A percentile compares a stretch with the other conserved stretches of the same genome.
phyloP scores from a whole-genome alignment of 2,888 invertebrate genomes.

The Trilocha varians region DNA sequence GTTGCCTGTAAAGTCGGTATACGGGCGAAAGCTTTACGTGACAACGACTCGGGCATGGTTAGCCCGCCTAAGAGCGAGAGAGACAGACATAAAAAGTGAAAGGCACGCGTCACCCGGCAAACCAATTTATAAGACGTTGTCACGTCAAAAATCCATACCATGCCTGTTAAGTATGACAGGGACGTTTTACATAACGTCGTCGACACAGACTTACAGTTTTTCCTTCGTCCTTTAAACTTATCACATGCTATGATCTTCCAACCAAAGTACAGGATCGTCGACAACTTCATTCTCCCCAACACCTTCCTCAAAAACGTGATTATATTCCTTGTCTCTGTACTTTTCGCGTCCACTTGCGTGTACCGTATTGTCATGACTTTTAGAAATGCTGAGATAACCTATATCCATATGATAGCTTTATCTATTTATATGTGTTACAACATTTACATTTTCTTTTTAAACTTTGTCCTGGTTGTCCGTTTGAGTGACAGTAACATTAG shows the following conservation, averaged over 20 bases:
- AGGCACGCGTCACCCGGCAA: no score
- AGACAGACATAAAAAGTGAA: no score
- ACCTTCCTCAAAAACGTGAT: neutral
- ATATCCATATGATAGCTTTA: neutral
- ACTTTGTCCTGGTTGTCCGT: slow-evolving; percentile 1
- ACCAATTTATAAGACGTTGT: no score
- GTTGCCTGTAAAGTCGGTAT: no score
- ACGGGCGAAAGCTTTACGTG: no score
- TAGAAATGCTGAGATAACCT: neutral
- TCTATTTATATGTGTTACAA: neutral
- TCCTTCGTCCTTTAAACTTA: slow-evolving; percentile 12
- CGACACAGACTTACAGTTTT: slow-evolving; percentile 10
- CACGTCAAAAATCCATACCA: no score
- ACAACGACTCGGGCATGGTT: no score
- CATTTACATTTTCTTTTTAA: neutral
- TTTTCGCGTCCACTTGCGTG: neutral
- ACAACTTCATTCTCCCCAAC: slow-evolving; percentile 1
- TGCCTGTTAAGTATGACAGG: neutral
- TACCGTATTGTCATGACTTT: neutral
- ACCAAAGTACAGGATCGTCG: slow-evolving; percentile 8
- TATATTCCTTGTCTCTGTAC: neutral
- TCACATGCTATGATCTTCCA: slow-evolving; percentile 3
- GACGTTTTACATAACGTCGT: slow-evolving; percentile 4
- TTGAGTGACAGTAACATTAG: slow-evolving; percentile 3
- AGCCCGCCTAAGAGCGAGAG: no score